Evolutionary conservation across 2,888 invertebrate genomes (phyloP).

Genomic region (Drosophila algonquin): DNA sequence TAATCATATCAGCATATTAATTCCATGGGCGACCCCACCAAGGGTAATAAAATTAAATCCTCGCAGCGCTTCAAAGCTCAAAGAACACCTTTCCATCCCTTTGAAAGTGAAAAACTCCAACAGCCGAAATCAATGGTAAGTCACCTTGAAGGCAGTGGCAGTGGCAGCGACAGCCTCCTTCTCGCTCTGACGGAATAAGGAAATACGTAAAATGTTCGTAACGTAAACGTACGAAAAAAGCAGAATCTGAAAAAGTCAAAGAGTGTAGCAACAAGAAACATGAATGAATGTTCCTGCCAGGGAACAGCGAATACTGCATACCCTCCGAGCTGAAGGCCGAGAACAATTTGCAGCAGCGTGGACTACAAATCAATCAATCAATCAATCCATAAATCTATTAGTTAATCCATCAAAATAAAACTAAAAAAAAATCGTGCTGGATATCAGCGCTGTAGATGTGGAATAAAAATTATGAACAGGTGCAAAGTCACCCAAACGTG

Average conservation of each 20-base stretch:
- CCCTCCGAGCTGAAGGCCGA: background rate
- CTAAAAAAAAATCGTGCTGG: too few species aligned
- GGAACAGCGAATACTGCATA: too few species aligned
- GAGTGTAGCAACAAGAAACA: background rate
- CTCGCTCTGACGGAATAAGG: conserved; percentile 41
- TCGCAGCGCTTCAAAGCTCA: conserved; percentile 59
- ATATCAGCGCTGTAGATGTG: too few species aligned
- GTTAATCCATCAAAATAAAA: too few species aligned
- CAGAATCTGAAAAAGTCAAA: background rate
- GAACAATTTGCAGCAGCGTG: too few species aligned
- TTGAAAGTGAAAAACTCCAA: conserved; percentile 17
- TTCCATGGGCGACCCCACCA: conserved; percentile 61
- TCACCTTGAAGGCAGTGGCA: conserved; percentile 42
- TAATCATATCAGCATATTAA: conserved; percentile 78
- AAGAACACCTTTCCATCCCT: conserved; percentile 9
- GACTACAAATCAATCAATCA: too few species aligned
- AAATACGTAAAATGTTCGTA: conserved; percentile 34
- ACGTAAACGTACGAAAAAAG: background rate
- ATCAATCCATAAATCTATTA: too few species aligned
- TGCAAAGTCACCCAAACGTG: too few species aligned
- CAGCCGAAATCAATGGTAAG: conserved; percentile 46
- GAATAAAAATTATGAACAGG: too few species aligned
- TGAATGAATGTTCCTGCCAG: background rate
- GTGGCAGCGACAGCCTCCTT: conserved; percentile 8
- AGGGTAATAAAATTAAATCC: conserved; percentile 78